Evolutionary conservation across 2,797 vertebrate species (phyloP), one percentile per base, ranked within the genome.

Genomic region (Huso huso): DNA sequence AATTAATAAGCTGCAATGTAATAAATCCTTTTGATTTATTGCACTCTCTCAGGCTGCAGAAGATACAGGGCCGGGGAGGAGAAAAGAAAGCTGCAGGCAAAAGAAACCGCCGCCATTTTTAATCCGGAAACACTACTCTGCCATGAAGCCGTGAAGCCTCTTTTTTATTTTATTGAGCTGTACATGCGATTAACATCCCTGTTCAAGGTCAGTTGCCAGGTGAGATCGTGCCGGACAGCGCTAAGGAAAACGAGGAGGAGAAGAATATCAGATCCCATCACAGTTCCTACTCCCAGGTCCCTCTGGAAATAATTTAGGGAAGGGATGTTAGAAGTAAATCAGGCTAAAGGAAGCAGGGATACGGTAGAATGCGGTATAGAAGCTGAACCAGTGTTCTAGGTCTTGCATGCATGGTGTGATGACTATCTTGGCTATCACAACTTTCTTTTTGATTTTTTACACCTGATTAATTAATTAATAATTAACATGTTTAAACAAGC

Each of bases 11-110:
- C 77, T 69, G 76, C 76, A 76, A 75, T 66, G 66, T 80, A 77
- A 86, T 88, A 81, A 81, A 86, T 84, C 81, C 79, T 74, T 73
- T 73, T 87, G 85, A 89, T 85, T 84, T 84, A 87, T 82, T 73
- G 82, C 74, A 73, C 77, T 76, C 77, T 82, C 77, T 88, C 83
- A 84, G 73, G 77, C 72, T 73, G 74, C 66, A 77, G 70, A 62
- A 71, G 74, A 72, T 70, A 63, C 15, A 10, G 55, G 15, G 62
- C 13, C 13, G 61, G 57, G 61, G 61, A 62, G 64, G 50, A 62
- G 62, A 51, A 23, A 12, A 51, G 7, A 13, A 48, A 65, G 62
- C 66, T 62, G 12, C 37, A 50, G 66, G 63, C 63, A 58, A 62
- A 10, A 63, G 48, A 37, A 53, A 69, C n/a, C 57, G 52, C 10